Conservation (phyloP, 2,888 invertebrate species). For the Pedicia rivosa region DNA sequence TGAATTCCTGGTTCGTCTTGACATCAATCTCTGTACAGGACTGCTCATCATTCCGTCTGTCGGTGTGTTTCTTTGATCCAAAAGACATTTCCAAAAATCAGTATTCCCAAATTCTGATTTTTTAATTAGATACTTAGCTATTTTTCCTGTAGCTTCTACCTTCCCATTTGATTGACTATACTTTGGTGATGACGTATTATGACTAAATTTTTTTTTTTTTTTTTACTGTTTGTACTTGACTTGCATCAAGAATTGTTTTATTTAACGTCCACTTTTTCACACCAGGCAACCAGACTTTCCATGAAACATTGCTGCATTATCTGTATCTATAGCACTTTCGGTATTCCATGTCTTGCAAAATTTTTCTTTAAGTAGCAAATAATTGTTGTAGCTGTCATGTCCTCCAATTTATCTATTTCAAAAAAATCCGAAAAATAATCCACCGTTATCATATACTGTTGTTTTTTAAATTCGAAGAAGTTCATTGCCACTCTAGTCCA, state of each 20-base stretch:
- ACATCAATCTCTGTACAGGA: too few relatives aligned
- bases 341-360: slow-evolving; percentile 13
- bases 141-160: too few relatives aligned
- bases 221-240: too few relatives aligned
- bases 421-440: slow-evolving; percentile 14
- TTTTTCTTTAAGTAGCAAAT: slow-evolving; percentile 11
- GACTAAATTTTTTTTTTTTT: slow-evolving; percentile 11
- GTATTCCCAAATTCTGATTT: too few relatives aligned
- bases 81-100: too few relatives aligned
- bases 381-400: slow-evolving; percentile 8
- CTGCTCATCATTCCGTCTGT: too few relatives aligned
- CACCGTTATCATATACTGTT: slow-evolving; percentile 4
- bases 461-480: slow-evolving; percentile 7
- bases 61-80: too few relatives aligned
- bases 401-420: slow-evolving; percentile 10
- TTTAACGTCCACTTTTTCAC: too few relatives aligned
- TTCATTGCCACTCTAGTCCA: slow-evolving; percentile 8
- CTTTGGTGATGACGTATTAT: slow-evolving; percentile 11
- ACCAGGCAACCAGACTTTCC: too few relatives aligned
- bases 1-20: too few relatives aligned
- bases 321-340: slow-evolving; percentile 10
- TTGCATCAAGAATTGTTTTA: too few relatives aligned
- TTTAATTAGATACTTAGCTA: too few relatives aligned
- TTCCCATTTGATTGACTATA: slow-evolving; percentile 12
- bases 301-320: slow-evolving; percentile 12